These are phyloP conservation scores for Echinops telfairi DNA, from an alignment of 2,113 vertebrate genomes.

Conservation along the genomic window DNA sequence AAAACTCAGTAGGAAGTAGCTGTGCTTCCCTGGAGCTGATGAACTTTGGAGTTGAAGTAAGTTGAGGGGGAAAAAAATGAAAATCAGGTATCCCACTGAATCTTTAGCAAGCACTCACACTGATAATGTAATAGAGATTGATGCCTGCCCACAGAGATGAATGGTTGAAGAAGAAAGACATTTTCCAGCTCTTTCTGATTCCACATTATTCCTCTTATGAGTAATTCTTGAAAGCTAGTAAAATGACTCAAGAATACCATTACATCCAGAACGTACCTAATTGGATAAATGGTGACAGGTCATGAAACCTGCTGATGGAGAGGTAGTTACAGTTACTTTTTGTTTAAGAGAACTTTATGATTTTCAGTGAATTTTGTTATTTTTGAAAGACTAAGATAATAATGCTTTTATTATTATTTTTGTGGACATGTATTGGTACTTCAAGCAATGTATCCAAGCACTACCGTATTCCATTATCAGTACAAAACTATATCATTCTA, in stretches of 20 bases:
- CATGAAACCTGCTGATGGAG: not conserved
- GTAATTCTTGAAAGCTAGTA: slow-evolving; percentile 65
- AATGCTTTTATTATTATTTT: slow-evolving; percentile 79
- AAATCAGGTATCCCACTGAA: slow-evolving; percentile 48
- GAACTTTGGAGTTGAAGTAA: slow-evolving; percentile 45
- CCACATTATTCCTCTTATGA: slow-evolving; percentile 63
- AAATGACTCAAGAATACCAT: slow-evolving; percentile 54
- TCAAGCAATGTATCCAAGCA: slow-evolving; percentile 17
- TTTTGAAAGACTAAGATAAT: slow-evolving; percentile 69
- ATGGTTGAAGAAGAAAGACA: slow-evolving; percentile 53
- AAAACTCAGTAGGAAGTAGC: slow-evolving; percentile 31
- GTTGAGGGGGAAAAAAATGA: slow-evolving; percentile 71
- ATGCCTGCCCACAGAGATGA: slow-evolving; percentile 68
- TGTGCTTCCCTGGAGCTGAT: slow-evolving; percentile 1
- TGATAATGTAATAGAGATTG: slow-evolving; percentile 75
- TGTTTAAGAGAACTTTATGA: slow-evolving; percentile 65
- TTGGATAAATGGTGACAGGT: slow-evolving; percentile 64
- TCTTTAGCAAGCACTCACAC: slow-evolving; percentile 37
- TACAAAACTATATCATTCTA: slow-evolving; percentile 17
- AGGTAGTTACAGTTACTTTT: slow-evolving; percentile 51
- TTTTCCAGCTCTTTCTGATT: slow-evolving; percentile 71
- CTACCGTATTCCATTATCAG: slow-evolving; percentile 48
- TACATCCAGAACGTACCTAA: slow-evolving; percentile 52
- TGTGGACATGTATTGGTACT: slow-evolving; percentile 51
- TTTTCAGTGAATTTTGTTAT: slow-evolving; percentile 64